Evolutionary conservation across 2,113 vertebrate species (phyloP).

Genomic region (Sapayoa aenigma): DNA sequence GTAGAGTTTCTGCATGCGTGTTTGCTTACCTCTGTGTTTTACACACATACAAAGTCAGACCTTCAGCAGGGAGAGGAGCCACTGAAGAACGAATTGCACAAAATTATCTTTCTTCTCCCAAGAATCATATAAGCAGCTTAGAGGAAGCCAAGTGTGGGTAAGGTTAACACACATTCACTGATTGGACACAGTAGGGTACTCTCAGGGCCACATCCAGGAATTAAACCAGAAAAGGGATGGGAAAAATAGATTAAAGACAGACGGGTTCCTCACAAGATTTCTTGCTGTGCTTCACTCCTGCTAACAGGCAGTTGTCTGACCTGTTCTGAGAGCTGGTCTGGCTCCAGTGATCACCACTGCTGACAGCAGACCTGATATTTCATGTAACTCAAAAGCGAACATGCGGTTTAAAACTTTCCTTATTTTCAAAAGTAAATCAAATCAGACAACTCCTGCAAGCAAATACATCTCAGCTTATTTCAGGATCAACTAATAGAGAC

Average conservation of each 20-base stretch:
- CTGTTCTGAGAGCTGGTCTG: neutral
- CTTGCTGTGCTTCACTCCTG: neutral
- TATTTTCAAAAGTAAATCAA: neutral
- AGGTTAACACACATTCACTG: neutral
- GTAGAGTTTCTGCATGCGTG: neutral
- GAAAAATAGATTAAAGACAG: neutral
- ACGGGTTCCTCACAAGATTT: neutral
- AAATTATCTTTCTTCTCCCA: neutral
- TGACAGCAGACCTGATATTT: neutral
- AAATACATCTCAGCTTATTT: neutral
- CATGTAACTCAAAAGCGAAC: neutral
- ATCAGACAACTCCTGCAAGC: neutral
- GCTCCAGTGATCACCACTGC: neutral
- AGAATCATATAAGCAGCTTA: neutral
- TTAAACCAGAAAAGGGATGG: neutral
- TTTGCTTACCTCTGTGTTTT: neutral
- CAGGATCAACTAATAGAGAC: neutral
- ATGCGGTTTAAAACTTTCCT: neutral
- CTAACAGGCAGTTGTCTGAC: fast-evolving
- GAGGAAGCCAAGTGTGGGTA: neutral
- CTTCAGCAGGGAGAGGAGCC: neutral
- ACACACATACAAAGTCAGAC: neutral
- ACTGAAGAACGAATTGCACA: neutral
- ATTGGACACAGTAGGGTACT: neutral
- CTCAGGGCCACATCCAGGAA: neutral